Evolutionary conservation across 1,140 invertebrate genomes (phyloP).

Genomic region (Trissolcus basalis): DNA sequence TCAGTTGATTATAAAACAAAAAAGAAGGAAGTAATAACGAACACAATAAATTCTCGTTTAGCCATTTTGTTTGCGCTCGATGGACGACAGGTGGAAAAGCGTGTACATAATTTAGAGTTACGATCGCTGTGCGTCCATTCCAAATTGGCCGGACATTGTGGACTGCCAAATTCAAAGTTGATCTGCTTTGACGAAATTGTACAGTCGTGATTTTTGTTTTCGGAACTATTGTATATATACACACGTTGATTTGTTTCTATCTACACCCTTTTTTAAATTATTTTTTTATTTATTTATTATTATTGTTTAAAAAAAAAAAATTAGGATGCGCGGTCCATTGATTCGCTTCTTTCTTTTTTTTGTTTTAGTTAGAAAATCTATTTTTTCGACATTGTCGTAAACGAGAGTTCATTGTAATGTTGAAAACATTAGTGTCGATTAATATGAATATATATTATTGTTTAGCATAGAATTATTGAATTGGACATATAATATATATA

Average conservation of each 20-base stretch:
- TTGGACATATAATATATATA: conserved; percentile 21
- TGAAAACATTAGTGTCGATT: conserved; percentile 15
- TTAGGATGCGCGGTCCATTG: too few relatives aligned
- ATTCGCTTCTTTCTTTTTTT: too few relatives aligned
- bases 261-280: conserved; percentile 28
- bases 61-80: neutral
- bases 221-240: too few relatives aligned
- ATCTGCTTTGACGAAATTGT: conserved; percentile 26
- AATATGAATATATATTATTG: conserved; percentile 8
- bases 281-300: conserved; percentile 10
- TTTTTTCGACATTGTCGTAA: conserved; percentile 3
- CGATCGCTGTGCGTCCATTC: conserved; percentile 19
- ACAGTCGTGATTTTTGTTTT: conserved; percentile 20
- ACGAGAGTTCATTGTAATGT: conserved; percentile 48
- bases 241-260: conserved; percentile 23
- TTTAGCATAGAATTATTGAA: neutral
- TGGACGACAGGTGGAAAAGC: conserved; percentile 16
- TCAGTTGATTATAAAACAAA: neutral
- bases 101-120: conserved; percentile 42
- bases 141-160: conserved; percentile 11
- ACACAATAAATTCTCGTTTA: conserved; percentile 46
- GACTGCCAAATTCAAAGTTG: conserved; percentile 5
- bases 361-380: too few relatives aligned
- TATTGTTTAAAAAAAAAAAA: too few relatives aligned
- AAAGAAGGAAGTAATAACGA: neutral